Evolutionary conservation across 2,888 invertebrate species (phyloP).

Genomic region (Parascotia fuliginaria): DNA sequence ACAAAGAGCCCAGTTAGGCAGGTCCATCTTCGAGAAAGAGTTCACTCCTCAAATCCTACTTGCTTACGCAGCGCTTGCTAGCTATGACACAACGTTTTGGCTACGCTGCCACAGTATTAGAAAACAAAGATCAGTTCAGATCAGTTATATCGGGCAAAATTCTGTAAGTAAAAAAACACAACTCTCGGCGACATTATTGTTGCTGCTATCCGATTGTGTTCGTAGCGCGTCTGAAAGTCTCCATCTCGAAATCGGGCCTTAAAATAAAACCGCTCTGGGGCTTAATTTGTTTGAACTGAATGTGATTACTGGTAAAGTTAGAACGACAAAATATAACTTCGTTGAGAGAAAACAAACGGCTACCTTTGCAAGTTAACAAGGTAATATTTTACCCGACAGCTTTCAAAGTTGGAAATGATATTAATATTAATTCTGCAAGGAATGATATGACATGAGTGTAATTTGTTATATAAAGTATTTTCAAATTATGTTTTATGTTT

Average conservation of each 20-base stretch:
- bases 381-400: slow-evolving; percentile 35
- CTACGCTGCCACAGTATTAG: no score
- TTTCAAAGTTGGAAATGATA: slow-evolving; percentile 25
- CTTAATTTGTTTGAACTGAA: slow-evolving; percentile 61
- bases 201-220: no score
- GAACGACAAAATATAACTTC: slow-evolving; percentile 59
- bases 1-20: no score
- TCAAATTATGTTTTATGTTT: slow-evolving; percentile 23
- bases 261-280: slow-evolving; percentile 57
- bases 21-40: no score
- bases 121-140: no score
- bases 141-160: no score
- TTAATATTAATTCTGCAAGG: slow-evolving; percentile 31
- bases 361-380: slow-evolving; percentile 49
- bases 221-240: neutral
- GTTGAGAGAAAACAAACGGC: slow-evolving; percentile 52
- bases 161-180: no score
- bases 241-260: slow-evolving; percentile 45
- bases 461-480: slow-evolving; percentile 26
- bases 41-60: no score
- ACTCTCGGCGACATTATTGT: no score
- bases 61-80: no score
- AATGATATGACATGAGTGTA: slow-evolving; percentile 30
- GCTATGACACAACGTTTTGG: no score
- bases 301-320: slow-evolving; percentile 62